Evolutionary conservation across 1,140 invertebrate species (phyloP).

Genomic region (Brachionus calyciflorus): DNA sequence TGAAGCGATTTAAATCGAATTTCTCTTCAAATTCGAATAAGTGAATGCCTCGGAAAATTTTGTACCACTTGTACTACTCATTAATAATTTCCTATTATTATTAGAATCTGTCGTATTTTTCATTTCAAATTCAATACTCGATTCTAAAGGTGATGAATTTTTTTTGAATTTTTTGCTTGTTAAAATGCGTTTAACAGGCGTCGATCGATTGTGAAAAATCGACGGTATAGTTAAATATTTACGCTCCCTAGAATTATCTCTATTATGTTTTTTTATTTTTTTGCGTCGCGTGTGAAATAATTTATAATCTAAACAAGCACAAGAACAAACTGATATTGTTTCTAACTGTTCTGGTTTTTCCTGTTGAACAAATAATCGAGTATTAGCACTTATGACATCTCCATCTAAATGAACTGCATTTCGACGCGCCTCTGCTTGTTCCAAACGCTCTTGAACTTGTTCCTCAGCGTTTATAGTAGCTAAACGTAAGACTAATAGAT

Average conservation of each 20-base stretch:
- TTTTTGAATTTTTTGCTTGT: neutral
- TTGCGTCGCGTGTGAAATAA: slow-evolving; percentile 2
- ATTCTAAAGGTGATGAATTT: neutral
- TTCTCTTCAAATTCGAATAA: neutral
- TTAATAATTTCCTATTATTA: too few relatives aligned
- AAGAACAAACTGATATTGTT: slow-evolving; percentile 34
- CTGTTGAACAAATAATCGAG: neutral
- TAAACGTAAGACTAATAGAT: slow-evolving; percentile 92
- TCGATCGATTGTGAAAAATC: neutral
- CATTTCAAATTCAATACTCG: slow-evolving; percentile 6
- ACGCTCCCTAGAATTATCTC: neutral
- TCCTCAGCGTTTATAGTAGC: slow-evolving; percentile 97
- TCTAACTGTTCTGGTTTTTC: slow-evolving; percentile 42
- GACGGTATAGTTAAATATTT: neutral
- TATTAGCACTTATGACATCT: slow-evolving; percentile 35
- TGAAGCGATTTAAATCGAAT: neutral
- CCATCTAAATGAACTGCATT: slow-evolving; percentile 36
- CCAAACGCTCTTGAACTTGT: slow-evolving; percentile 76
- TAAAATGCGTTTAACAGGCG: neutral
- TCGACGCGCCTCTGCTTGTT: neutral
- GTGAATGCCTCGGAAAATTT: neutral
- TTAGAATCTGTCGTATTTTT: neutral
- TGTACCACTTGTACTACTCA: neutral
- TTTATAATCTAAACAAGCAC: slow-evolving; percentile 44
- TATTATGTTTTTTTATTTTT: neutral